Conservation (phyloP, 2,113 vertebrate species). For the Aldabrachelys gigantea region DNA sequence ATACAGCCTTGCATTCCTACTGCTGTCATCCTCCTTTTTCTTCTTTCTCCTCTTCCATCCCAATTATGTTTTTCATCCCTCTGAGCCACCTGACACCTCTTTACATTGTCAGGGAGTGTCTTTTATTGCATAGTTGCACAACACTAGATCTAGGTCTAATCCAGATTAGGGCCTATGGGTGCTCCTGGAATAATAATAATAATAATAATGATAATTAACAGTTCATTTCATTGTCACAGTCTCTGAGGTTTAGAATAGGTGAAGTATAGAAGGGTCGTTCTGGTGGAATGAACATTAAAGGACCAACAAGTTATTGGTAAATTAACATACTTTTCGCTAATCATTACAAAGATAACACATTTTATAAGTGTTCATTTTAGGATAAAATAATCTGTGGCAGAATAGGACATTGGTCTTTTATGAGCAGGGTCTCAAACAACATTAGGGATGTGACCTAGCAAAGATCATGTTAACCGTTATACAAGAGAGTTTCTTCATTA, state of each 20-base stretch:
- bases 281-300: not conserved
- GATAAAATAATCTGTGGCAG: not conserved
- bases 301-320: not conserved
- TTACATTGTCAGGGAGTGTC: fast-evolving
- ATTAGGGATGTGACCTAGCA: not conserved
- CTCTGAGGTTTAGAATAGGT: not conserved
- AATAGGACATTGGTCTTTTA: not conserved
- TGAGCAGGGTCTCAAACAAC: not conserved
- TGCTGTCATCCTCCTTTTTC: not conserved
- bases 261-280: not conserved
- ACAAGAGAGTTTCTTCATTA: not conserved
- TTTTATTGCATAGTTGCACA: not conserved
- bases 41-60: not conserved
- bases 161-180: not conserved
- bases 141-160: not conserved
- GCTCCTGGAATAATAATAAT: not conserved
- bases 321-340: not conserved
- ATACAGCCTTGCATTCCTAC: not conserved
- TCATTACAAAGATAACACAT: not conserved
- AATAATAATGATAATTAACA: not conserved
- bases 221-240: not conserved
- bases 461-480: not conserved
- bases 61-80: not conserved
- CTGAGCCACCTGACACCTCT: not conserved
- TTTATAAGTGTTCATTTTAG: not conserved